Base-by-base conservation (phyloP, 2,113 vertebrate genomes). In the Pavo muticus region DNA sequence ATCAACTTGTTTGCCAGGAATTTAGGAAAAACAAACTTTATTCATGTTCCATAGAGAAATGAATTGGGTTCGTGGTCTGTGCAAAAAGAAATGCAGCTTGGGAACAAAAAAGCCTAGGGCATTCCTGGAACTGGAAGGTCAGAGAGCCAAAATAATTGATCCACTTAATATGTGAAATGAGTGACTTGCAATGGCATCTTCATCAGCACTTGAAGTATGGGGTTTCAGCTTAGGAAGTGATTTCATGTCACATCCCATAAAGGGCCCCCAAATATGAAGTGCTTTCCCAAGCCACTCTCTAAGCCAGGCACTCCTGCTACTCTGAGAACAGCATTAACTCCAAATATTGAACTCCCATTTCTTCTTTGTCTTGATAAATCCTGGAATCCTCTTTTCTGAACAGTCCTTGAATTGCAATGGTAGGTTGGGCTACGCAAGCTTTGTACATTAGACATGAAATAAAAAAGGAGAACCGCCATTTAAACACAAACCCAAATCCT, bases 1-100 rank as follows among this genome's bases (percentile, higher is more conserved):
- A 96, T 96, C 94, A 96, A 81, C 61, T 90, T 95, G 94, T 95
- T 94, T 96, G 94, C 95, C 96, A 96, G 86, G 86, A 96, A 94
- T 93, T 88, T 90, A 90, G 76, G 80, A 92, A 96, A 95, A 96
- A 92, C 91, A 96, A 96, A 96, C 73, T 94, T 94, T 94, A 92
- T 95, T 94, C 91, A 40, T 90, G 88, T 87, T 94, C 86, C 84
- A 93, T 78, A 75, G 91, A 93, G 91, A 94, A 95, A 94, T 61
- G 1, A 93, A 93, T 95, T 78, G 57, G 71, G 84, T 88, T 88
- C 3, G 4, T 88, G 73, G 35, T 90, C 72, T 95, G 39, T 29
- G 8, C 69, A 90, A 87, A 93, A 92, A 88, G 88, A 93, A 96
- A 87, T 84, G 84, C 65, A 84, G 29, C 69, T 92, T 81, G 42